phyloP scores from a whole-genome alignment of 2,888 invertebrate genomes.

The Heliconius sara region DNA sequence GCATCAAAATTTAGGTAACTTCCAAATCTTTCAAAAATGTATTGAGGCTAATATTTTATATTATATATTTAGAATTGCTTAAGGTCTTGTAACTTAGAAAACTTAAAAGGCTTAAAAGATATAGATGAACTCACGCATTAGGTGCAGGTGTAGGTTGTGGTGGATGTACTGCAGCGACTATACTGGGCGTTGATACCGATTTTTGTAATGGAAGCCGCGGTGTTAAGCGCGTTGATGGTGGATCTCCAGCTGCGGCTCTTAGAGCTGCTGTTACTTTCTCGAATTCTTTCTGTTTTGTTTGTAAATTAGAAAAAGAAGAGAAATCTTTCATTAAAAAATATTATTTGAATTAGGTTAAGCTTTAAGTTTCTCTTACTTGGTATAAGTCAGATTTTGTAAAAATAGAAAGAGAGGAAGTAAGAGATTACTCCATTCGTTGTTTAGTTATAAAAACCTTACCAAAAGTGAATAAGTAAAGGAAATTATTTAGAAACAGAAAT shows the following conservation, averaged over 20 bases:
- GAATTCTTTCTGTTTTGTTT: slow-evolving; percentile 86
- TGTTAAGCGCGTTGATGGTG: slow-evolving; percentile 60
- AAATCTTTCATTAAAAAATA: not conserved
- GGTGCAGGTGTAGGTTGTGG: slow-evolving; percentile 62
- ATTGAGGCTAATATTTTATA: not conserved
- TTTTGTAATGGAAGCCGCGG: slow-evolving; percentile 92
- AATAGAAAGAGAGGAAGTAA: not conserved
- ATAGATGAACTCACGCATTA: slow-evolving; percentile 63
- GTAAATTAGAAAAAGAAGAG: too few relatives aligned
- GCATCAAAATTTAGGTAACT: not conserved
- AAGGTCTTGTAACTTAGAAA: not conserved
- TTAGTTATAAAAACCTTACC: too few relatives aligned
- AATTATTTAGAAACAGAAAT: too few relatives aligned
- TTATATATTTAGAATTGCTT: slow-evolving; percentile 52
- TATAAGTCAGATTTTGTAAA: not conserved
- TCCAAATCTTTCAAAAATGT: not conserved
- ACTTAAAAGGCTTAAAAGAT: not conserved
- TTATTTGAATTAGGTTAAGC: not conserved
- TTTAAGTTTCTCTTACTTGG: not conserved
- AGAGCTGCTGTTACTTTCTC: slow-evolving; percentile 85
- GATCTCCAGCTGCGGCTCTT: slow-evolving; percentile 73
- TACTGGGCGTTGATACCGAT: slow-evolving; percentile 95
- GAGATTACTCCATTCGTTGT: not conserved
- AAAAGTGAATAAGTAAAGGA: too few relatives aligned
- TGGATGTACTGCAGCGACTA: slow-evolving; percentile 85